Percentiles rank a stretch among this genome's conserved stretches.
Conservation (phyloP, 2,113 vertebrate species). For the Pseudopodoces humilis region DNA sequence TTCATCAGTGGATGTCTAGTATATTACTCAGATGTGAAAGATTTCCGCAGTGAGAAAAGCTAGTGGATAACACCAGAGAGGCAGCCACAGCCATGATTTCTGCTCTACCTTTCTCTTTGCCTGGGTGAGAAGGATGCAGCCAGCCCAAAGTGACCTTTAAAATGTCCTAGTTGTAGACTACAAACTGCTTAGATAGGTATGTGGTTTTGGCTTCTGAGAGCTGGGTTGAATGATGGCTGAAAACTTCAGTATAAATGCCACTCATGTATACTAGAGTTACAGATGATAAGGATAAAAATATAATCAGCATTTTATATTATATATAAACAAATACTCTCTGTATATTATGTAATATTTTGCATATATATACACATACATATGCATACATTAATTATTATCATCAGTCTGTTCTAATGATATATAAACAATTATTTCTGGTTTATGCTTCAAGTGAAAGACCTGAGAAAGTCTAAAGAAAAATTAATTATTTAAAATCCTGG, state of each 20-base stretch:
- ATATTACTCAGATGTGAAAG: neutral
- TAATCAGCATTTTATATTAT: neutral
- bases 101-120: neutral
- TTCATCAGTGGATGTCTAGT: neutral
- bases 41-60: neutral
- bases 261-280: neutral
- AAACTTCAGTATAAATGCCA: neutral
- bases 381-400: neutral
- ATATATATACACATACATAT: too few species aligned
- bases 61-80: neutral
- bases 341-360: neutral
- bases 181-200: neutral
- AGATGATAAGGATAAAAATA: neutral
- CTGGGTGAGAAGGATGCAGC: neutral
- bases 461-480: neutral
- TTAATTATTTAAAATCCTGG: neutral
- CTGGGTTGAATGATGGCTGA: neutral
- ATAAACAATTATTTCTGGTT: neutral
- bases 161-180: neutral
- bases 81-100: neutral
- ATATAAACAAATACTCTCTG: neutral
- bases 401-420: neutral
- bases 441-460: neutral
- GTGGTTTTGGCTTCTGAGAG: conserved; percentile 37
- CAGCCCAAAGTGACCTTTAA: neutral